phyloP scores from a whole-genome alignment of 2,113 vertebrate species.

The Agapornis roseicollis region DNA sequence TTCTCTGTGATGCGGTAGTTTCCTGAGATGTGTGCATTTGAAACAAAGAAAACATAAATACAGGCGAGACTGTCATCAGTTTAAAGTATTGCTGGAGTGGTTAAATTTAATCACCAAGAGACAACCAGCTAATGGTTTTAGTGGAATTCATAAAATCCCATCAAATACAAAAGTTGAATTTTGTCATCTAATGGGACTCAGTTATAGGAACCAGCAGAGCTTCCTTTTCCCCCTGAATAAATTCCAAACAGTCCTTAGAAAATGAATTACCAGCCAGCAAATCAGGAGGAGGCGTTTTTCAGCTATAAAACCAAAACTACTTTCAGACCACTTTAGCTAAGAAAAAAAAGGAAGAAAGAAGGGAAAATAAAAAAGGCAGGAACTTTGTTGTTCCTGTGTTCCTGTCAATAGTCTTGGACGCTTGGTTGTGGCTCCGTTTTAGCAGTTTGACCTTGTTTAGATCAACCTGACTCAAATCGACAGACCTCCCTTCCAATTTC shows the following conservation, averaged over 20 bases:
- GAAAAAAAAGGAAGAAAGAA: too few relatives aligned
- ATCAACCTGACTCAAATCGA: constrained; percentile 49
- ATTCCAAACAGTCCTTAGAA: constrained; percentile 78
- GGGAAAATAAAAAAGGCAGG: constrained; percentile 8
- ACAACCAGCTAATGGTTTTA: constrained; percentile 76
- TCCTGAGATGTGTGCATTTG: constrained; percentile 39
- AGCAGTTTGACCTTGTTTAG: constrained; percentile 74
- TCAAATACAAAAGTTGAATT: constrained; percentile 75
- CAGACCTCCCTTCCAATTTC: constrained; percentile 53
- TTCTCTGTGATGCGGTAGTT: background rate
- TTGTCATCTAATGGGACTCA: constrained; percentile 68
- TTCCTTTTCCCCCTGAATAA: constrained; percentile 73
- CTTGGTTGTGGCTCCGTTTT: constrained; percentile 62
- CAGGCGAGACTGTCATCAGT: constrained; percentile 41
- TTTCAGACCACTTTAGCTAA: constrained; percentile 68
- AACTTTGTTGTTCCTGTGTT: constrained; percentile 44
- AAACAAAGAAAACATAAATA: constrained; percentile 75
- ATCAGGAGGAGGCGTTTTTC: constrained; percentile 71
- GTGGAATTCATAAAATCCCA: constrained; percentile 74
- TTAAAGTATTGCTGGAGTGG: constrained; percentile 71
- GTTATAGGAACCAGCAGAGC: constrained; percentile 65
- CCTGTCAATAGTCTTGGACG: constrained; percentile 48
- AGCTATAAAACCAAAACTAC: constrained; percentile 69
- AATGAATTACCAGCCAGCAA: constrained; percentile 72
- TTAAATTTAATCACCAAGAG: constrained; percentile 77